Conservation (phyloP, 2,888 invertebrate genomes). For the Scotopteryx bipunctaria region DNA sequence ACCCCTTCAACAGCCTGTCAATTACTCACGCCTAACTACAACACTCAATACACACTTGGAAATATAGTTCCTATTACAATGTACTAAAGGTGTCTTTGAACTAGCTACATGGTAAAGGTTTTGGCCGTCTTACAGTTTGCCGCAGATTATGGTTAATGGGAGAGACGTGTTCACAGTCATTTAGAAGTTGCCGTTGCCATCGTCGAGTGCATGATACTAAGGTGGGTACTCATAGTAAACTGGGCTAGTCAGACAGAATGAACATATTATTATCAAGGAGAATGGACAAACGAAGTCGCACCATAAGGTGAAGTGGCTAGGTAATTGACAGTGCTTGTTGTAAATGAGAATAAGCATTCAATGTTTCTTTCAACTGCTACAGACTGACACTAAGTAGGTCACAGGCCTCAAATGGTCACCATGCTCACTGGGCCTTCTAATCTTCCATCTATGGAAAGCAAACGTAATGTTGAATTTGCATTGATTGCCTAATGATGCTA, state of each 20-base stretch:
- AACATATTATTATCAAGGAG: too few relatives aligned
- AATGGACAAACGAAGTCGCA: too few relatives aligned
- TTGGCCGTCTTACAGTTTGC: neutral
- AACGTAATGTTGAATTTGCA: slow-evolving; percentile 3
- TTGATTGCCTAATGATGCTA: slow-evolving; percentile 12
- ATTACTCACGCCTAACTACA: neutral
- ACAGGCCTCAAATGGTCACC: slow-evolving; percentile 12
- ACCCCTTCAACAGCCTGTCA: slow-evolving; percentile 9
- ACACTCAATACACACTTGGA: too few relatives aligned
- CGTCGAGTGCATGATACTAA: too few relatives aligned
- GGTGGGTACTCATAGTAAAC: too few relatives aligned
- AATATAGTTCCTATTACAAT: too few relatives aligned
- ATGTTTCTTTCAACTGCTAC: neutral
- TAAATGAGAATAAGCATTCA: too few relatives aligned
- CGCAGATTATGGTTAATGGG: neutral
- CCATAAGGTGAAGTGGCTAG: too few relatives aligned
- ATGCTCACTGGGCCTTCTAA: slow-evolving; percentile 14
- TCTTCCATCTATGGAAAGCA: slow-evolving; percentile 6
- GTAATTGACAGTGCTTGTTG: too few relatives aligned
- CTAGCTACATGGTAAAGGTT: neutral
- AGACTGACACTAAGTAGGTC: slow-evolving; percentile 8
- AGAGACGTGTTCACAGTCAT: neutral
- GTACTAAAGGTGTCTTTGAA: neutral
- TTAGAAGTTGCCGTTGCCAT: neutral
- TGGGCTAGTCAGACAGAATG: too few relatives aligned